Percentiles rank a stretch among this genome's conserved stretches.
Conservation (phyloP, 2,888 invertebrate species). For the Cremastobaeus sp. region DNA sequence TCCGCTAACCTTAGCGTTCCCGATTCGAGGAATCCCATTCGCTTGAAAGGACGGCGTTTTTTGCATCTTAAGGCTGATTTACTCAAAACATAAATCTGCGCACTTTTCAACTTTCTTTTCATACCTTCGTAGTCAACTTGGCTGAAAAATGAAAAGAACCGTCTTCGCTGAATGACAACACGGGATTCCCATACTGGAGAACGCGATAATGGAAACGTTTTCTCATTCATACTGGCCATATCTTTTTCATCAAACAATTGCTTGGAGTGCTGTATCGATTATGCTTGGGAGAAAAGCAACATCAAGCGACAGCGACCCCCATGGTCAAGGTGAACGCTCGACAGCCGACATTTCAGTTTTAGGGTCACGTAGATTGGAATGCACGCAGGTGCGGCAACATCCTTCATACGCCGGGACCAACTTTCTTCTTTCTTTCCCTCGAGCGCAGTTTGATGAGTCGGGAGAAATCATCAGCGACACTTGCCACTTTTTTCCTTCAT, state of each 20-base stretch:
- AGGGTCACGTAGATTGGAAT: conserved; percentile 74
- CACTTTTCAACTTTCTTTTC: too few species aligned
- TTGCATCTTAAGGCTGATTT: too few species aligned
- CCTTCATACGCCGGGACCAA: conserved; percentile 65
- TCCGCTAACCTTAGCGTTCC: too few species aligned
- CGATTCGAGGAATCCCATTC: too few species aligned
- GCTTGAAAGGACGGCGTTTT: too few species aligned
- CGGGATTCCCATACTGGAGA: conserved; percentile 22
- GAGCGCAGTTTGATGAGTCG: conserved; percentile 56
- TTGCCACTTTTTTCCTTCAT: conserved; percentile 34
- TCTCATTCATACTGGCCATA: conserved; percentile 36
- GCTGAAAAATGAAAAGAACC: conserved; percentile 32
- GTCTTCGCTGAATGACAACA: conserved; percentile 23
- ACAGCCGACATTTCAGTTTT: conserved; percentile 67
- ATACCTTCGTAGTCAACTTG: conserved; percentile 6
- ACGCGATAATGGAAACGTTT: conserved; percentile 37
- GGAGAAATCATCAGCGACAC: conserved; percentile 59
- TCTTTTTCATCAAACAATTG: conserved; percentile 42
- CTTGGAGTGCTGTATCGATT: conserved; percentile 47
- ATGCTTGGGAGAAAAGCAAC: conserved; percentile 43
- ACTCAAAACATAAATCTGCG: too few species aligned
- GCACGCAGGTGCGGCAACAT: conserved; percentile 74
- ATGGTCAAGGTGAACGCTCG: conserved; percentile 70
- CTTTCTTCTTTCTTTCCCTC: conserved; percentile 72
- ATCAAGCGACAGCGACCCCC: conserved; percentile 56